phyloP scores from a whole-genome alignment of 2,797 vertebrate species.

The Oreochromis mossambicus region DNA sequence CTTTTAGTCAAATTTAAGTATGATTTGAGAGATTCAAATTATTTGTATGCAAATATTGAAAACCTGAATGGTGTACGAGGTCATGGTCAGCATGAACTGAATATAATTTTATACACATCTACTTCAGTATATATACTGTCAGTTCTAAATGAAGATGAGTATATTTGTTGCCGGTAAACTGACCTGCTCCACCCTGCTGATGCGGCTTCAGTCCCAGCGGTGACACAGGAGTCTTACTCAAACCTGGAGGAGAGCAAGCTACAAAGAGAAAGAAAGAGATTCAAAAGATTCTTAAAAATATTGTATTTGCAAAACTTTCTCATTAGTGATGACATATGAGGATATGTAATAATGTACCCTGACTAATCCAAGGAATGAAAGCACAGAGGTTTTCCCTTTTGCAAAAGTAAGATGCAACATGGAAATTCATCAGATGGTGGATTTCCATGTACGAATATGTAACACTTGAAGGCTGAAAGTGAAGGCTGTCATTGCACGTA shows the following conservation, averaged over 20 bases:
- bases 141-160: background rate
- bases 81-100: background rate
- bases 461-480: background rate
- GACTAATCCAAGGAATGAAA: background rate
- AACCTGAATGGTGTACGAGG: background rate
- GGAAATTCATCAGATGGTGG: background rate
- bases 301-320: background rate
- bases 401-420: background rate
- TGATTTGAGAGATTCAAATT: background rate
- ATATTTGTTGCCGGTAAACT: background rate
- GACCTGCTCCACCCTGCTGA: slow-evolving; percentile 62
- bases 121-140: background rate
- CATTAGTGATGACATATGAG: background rate
- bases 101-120: background rate
- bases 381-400: background rate
- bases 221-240: slow-evolving; percentile 85
- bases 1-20: background rate
- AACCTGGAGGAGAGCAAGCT: slow-evolving; percentile 60
- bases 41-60: background rate
- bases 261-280: background rate
- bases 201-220: slow-evolving; percentile 85
- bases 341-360: background rate
- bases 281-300: background rate
- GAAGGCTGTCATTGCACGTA: background rate
- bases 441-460: background rate